Evolutionary conservation across 2,888 invertebrate species (phyloP), one percentile per base, ranked within the genome.

Genomic region (Elegia similella): DNA sequence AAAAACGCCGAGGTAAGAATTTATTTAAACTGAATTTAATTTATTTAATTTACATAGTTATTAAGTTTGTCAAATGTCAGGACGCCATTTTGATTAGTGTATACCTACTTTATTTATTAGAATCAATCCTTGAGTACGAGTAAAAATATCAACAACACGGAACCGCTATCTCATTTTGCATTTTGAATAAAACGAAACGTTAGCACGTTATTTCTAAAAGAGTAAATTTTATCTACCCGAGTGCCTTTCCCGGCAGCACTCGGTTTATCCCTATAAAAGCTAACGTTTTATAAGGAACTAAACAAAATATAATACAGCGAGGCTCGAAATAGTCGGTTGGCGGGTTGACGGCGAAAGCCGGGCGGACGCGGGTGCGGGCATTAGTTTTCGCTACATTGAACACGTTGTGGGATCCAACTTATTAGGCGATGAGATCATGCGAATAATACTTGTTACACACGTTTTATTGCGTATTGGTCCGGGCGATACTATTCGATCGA

Each of bases 341-440:
- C 75, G 72, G 76, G 70, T 73, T 66, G 71, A 66, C 73, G 70
- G 80, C 55, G 42, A 38, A 81, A 81, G 84, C 80, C 79, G 77
- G 74, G 72, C 74, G 66, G 69, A 72, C 63, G 80, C 74, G 72
- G 76, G 74, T 72, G 23, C 23, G 69, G 80, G 81, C 82, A 84
- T 87, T 86, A 86, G 78, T 80, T 81, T 73, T 80, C 89, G 88
- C 83, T 81, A 83, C 88, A 87, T 87, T 87, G 84, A 84, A 75
- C 88, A 72, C 84, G 81, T 82, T 86, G 87, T 80, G 84, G 85
- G 84, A 85, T 87, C 87, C 86, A 84, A 88, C 88, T 90, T 89
- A 90, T 90, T 90, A 90, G 86, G 88, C 78, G 84, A 87, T 84
- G 79, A 84, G 86, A 87, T 88, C 89, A 88, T 83, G 88, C 90